A percentile compares a stretch with the other conserved stretches of the same genome.
phyloP scores from a whole-genome alignment of 2,797 vertebrate genomes.

The Eulemur albifrons region DNA sequence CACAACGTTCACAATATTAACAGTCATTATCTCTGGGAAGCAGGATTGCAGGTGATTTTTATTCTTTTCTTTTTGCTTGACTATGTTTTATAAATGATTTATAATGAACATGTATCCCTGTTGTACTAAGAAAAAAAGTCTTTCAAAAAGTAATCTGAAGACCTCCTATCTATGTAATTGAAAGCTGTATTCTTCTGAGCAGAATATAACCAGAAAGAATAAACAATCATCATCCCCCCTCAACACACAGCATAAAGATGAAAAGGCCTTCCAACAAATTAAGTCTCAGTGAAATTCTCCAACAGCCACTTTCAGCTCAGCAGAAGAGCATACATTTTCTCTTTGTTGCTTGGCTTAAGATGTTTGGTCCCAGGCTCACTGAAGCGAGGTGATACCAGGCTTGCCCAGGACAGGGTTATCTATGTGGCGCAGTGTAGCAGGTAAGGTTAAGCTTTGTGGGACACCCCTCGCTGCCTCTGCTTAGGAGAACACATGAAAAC shows the following conservation, averaged over 20 bases:
- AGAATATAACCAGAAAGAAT: slow-evolving; percentile 58
- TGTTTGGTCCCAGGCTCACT: not conserved
- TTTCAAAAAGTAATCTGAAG: slow-evolving; percentile 57
- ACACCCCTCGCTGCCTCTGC: not conserved
- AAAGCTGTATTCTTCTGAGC: slow-evolving; percentile 52
- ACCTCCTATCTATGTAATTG: slow-evolving; percentile 57
- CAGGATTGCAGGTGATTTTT: slow-evolving; percentile 43
- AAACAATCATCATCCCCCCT: slow-evolving; percentile 51
- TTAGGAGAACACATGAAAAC: slow-evolving; percentile 3
- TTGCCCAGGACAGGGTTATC: not conserved
- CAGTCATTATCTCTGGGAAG: slow-evolving; percentile 23
- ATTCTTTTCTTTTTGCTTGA: slow-evolving; percentile 51
- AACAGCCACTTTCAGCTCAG: slow-evolving; percentile 9
- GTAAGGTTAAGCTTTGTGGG: not conserved
- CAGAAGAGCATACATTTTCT: slow-evolving; percentile 45
- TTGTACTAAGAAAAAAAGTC: slow-evolving; percentile 36
- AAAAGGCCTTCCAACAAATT: slow-evolving; percentile 64
- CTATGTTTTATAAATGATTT: slow-evolving; percentile 60
- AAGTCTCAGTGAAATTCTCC: slow-evolving; percentile 57
- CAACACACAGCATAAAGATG: slow-evolving; percentile 43
- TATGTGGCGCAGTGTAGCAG: not conserved
- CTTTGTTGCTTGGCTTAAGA: slow-evolving; percentile 26
- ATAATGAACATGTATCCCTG: slow-evolving; percentile 43
- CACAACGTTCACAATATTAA: slow-evolving; percentile 17
- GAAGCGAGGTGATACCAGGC: not conserved